These are phyloP conservation scores for Mermis nigrescens DNA, from an alignment of 2,888 invertebrate genomes.

Conservation along the genomic window DNA sequence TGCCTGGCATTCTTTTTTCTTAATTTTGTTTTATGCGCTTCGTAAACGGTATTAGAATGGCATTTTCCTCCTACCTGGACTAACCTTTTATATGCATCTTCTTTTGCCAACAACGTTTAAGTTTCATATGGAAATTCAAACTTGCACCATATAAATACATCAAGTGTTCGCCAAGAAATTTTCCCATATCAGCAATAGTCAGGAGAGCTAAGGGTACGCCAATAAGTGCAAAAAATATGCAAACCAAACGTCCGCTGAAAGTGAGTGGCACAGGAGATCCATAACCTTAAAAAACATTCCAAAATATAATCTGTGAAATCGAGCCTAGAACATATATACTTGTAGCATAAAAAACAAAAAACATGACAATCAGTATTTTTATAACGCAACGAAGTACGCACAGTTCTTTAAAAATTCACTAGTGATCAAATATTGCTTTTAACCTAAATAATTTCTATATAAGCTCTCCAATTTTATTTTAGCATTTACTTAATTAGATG, in stretches of 20 bases:
- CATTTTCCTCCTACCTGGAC: not conserved
- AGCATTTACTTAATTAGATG: too few relatives aligned
- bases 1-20: too few relatives aligned
- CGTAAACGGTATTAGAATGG: not conserved
- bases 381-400: too few relatives aligned
- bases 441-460: too few relatives aligned
- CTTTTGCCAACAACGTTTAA: constrained; percentile 10
- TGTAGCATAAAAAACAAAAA: too few relatives aligned
- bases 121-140: constrained; percentile 21
- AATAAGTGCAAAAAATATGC: constrained; percentile 29
- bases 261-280: constrained; percentile 32
- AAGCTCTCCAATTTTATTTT: too few relatives aligned
- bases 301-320: not conserved
- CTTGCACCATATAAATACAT: constrained; percentile 30
- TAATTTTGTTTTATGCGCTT: not conserved
- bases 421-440: too few relatives aligned
- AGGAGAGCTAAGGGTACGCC: constrained; percentile 25
- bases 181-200: constrained; percentile 16
- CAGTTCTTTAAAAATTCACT: not conserved
- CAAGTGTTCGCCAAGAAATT: constrained; percentile 29
- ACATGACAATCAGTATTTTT: too few relatives aligned
- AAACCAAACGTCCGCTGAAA: constrained; percentile 24
- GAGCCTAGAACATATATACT: too few relatives aligned
- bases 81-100: too few relatives aligned
- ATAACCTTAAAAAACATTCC: constrained; percentile 17